Conservation (phyloP, 2,113 vertebrate genomes). For the Amblyopsis rosae region DNA sequence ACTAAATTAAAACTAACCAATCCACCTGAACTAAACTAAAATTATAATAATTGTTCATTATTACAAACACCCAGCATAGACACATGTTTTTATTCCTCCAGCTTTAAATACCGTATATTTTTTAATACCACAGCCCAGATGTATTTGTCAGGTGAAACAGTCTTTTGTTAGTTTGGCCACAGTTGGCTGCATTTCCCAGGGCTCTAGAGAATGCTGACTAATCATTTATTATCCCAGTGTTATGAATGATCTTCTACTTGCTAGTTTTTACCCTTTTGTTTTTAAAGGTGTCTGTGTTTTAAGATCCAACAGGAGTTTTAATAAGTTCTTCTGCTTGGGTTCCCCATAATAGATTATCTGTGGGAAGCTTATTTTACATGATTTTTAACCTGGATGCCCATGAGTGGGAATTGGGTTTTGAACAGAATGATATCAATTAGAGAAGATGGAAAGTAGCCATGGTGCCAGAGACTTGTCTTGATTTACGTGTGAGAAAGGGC, state of each 20-base stretch:
- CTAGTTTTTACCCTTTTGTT: not conserved
- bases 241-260: not conserved
- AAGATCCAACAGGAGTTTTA: not conserved
- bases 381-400: not conserved
- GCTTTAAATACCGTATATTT: slow-evolving; percentile 15
- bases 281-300: not conserved
- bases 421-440: not conserved
- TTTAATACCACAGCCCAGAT: not conserved
- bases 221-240: not conserved
- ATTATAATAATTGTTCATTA: not conserved
- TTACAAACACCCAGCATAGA: not conserved
- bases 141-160: slow-evolving; percentile 12
- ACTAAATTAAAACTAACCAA: not conserved
- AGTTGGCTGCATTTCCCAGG: not conserved
- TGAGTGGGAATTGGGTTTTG: not conserved
- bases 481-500: slow-evolving; percentile 26
- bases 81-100: not conserved
- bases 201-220: not conserved
- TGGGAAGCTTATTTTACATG: not conserved
- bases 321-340: no score
- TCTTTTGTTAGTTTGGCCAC: slow-evolving; percentile 2
- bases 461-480: slow-evolving; percentile 13
- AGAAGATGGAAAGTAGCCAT: slow-evolving; percentile 5
- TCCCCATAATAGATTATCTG: not conserved
- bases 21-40: not conserved